These are phyloP conservation scores for Wasmannia auropunctata DNA, from an alignment of 1,140 invertebrate genomes.

Conservation along the genomic window DNA sequence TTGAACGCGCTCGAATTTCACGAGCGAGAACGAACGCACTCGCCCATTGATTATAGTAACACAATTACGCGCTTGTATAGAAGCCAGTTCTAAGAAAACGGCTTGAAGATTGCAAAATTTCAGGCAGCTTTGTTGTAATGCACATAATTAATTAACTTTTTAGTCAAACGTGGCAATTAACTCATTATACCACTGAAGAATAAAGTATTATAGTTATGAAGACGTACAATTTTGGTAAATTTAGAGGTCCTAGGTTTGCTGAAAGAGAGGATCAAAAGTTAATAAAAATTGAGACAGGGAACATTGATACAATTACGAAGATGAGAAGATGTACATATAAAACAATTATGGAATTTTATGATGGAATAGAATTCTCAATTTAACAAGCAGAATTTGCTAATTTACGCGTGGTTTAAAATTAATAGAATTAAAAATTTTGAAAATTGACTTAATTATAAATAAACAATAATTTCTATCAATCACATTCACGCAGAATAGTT, in stretches of 20 bases:
- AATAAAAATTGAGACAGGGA: neutral
- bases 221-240: neutral
- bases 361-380: neutral
- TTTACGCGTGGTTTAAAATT: neutral
- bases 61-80: slow-evolving; percentile 54
- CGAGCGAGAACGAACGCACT: slow-evolving; percentile 38
- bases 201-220: neutral
- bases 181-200: neutral
- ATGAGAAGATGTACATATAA: neutral
- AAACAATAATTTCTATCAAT: neutral
- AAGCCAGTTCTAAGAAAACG: slow-evolving; percentile 14
- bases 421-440: neutral
- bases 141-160: slow-evolving; percentile 51
- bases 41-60: slow-evolving; percentile 51
- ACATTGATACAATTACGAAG: neutral
- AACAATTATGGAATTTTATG: neutral
- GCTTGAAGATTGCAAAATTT: slow-evolving; percentile 50
- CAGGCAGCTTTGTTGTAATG: neutral
- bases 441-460: neutral
- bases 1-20: slow-evolving; percentile 15
- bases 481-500: neutral
- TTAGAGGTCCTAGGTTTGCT: neutral
- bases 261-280: neutral
- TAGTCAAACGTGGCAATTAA: slow-evolving; percentile 27
- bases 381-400: neutral